Percentiles rank a stretch among this genome's conserved stretches.
Evolutionary conservation across 2,797 vertebrate genomes (phyloP).

Genomic region (Thaleichthys pacificus): DNA sequence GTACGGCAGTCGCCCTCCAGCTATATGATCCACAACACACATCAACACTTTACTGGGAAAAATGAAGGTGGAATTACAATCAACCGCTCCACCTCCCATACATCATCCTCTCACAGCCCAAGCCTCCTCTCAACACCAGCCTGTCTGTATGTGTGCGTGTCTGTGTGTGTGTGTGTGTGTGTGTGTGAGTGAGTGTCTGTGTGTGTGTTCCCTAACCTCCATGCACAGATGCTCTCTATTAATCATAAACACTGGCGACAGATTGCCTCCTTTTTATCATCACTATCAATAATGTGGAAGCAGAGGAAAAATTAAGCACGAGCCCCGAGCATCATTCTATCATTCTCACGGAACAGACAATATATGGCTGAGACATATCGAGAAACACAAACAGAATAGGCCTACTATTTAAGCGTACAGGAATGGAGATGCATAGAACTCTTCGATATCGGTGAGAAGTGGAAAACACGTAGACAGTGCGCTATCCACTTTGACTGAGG

Average conservation of each 20-base stretch:
- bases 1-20: constrained; percentile 11
- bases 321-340: not conserved
- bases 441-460: too few relatives aligned
- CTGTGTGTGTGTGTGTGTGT: not conserved
- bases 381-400: not conserved
- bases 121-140: not conserved
- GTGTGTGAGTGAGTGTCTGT: not conserved
- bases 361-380: not conserved
- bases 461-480: too few relatives aligned
- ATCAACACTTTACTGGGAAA: constrained; percentile 34
- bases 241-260: constrained; percentile 65
- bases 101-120: constrained; percentile 33
- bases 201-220: constrained; percentile 56
- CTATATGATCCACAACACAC: constrained; percentile 32
- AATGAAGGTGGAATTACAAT: constrained; percentile 46
- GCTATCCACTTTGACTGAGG: too few relatives aligned
- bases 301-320: constrained; percentile 42
- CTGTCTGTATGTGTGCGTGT: constrained; percentile 4
- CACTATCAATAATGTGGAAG: constrained; percentile 55
- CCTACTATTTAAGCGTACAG: too few relatives aligned
- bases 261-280: constrained; percentile 64
- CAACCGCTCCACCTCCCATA: constrained; percentile 40
- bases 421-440: too few relatives aligned
- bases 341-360: not conserved
- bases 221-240: constrained; percentile 66